Conservation (phyloP, 2,113 vertebrate species). For the Nansenia antarctica region DNA sequence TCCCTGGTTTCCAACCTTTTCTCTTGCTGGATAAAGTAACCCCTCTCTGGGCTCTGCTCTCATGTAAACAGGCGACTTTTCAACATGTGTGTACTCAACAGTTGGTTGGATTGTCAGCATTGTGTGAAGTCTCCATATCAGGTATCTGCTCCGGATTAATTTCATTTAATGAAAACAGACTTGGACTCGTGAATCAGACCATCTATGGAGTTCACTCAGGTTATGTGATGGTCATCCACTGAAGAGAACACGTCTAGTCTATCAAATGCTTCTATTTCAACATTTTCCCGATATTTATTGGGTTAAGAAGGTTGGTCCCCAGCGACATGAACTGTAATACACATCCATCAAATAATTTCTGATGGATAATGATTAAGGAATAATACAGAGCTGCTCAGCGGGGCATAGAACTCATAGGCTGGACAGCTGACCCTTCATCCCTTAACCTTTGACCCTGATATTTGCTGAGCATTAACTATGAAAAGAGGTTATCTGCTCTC, state of each 20-base stretch:
- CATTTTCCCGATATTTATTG: neutral
- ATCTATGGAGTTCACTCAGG: neutral
- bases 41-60: neutral
- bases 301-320: neutral
- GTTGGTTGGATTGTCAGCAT: neutral
- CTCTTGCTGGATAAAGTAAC: neutral
- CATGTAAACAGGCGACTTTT: neutral
- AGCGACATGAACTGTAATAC: too few species aligned
- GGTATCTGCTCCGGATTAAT: neutral
- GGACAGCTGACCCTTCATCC: too few species aligned
- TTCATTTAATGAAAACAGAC: neutral
- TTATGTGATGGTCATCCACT: neutral
- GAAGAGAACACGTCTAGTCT: neutral
- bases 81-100: neutral
- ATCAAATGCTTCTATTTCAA: neutral
- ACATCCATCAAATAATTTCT: too few species aligned
- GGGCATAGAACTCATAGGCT: too few species aligned
- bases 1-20: neutral
- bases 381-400: too few species aligned
- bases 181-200: neutral
- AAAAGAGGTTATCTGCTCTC: constrained; percentile 31
- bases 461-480: constrained; percentile 14
- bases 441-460: constrained; percentile 28
- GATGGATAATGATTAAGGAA: too few species aligned
- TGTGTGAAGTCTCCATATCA: neutral